phyloP scores from a whole-genome alignment of 2,888 invertebrate species.

The Alsophila aescularia region DNA sequence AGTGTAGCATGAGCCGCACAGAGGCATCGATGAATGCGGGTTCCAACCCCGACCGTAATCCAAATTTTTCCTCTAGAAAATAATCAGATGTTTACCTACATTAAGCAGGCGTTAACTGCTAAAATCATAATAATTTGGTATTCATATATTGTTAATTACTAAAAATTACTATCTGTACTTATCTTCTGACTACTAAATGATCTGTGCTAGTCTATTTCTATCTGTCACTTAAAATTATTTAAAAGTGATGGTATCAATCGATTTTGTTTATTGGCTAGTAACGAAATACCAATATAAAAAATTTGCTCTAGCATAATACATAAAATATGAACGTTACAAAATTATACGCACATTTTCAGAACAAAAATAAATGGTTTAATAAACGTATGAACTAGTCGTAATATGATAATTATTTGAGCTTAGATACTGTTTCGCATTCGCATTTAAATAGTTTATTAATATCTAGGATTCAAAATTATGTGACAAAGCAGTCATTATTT shows the following conservation, averaged over 20 bases:
- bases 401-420: conserved; percentile 29
- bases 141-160: too few species aligned
- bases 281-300: background rate
- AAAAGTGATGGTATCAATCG: background rate
- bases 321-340: background rate
- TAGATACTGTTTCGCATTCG: conserved; percentile 35
- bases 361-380: background rate
- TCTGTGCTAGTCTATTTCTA: background rate
- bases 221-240: background rate
- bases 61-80: too few species aligned
- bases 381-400: conserved; percentile 32
- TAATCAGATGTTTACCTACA: too few species aligned
- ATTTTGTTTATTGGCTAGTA: background rate
- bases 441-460: conserved; percentile 32
- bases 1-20: too few species aligned
- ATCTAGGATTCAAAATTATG: conserved; percentile 16
- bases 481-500: background rate
- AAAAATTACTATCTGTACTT: too few species aligned
- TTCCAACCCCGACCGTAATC: too few species aligned
- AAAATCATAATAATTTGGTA: too few species aligned
- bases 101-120: too few species aligned
- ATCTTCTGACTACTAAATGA: too few species aligned
- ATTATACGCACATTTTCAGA: conserved; percentile 7
- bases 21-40: too few species aligned
- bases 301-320: background rate